These are phyloP conservation scores for Galendromus occidentalis DNA, from an alignment of 1,140 invertebrate genomes.

Conservation along the genomic window DNA sequence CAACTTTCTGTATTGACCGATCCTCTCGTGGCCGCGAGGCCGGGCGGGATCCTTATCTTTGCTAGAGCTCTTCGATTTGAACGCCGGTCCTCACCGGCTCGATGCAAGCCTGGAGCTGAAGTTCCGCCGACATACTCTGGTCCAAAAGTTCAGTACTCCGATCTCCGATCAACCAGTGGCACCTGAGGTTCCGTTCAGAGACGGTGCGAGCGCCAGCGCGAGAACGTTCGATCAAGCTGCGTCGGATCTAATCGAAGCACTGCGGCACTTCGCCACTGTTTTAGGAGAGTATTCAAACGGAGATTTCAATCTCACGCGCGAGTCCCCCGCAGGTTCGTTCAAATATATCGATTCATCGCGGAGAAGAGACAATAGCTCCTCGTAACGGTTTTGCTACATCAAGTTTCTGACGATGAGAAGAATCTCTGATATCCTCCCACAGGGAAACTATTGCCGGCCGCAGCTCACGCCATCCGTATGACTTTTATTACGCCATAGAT, in stretches of 20 bases:
- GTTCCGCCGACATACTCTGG: constrained; percentile 48
- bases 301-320: constrained; percentile 30
- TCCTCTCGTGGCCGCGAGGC: constrained; percentile 70
- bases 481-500: constrained; percentile 51
- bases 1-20: constrained; percentile 31
- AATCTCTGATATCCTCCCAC: constrained; percentile 23
- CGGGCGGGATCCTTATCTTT: constrained; percentile 56
- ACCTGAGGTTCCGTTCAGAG: constrained; percentile 29
- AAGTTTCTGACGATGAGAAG: no score
- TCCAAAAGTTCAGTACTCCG: constrained; percentile 46
- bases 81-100: constrained; percentile 46
- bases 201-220: constrained; percentile 22
- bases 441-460: not conserved
- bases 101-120: constrained; percentile 29
- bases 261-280: constrained; percentile 29
- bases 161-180: constrained; percentile 74
- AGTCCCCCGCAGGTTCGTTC: constrained; percentile 25
- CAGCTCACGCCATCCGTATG: constrained; percentile 20
- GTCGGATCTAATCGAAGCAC: constrained; percentile 28
- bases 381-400: no score
- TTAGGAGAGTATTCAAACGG: constrained; percentile 25
- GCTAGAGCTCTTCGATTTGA: constrained; percentile 56
- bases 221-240: constrained; percentile 29
- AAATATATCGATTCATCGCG: no score
- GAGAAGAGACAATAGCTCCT: no score